Conservation (phyloP, 2,797 vertebrate species). For the Takifugu rubripes region DNA sequence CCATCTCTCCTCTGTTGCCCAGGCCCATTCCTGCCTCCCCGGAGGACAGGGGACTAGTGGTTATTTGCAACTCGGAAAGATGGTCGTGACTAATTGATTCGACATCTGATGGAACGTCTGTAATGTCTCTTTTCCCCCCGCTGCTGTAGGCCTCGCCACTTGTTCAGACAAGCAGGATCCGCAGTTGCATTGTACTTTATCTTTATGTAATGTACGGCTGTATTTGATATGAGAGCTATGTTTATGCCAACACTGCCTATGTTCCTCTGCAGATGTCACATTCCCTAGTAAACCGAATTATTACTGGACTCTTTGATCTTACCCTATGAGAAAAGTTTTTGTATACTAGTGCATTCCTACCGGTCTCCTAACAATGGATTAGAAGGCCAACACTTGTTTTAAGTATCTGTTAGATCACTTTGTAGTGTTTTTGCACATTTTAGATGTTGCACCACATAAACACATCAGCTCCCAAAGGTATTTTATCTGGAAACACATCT, state of each 20-base stretch:
- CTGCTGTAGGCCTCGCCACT: conserved; percentile 55
- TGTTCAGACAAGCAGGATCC: conserved; percentile 61
- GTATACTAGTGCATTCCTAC: conserved; percentile 60
- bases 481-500: conserved; percentile 46
- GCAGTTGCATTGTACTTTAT: conserved; percentile 69
- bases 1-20: conserved; percentile 63
- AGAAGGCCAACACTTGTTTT: conserved; percentile 70
- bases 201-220: conserved; percentile 62
- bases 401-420: conserved; percentile 70
- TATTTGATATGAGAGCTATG: conserved; percentile 70
- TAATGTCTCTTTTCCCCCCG: conserved; percentile 62
- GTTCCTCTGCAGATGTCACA: conserved; percentile 60
- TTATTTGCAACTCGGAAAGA: conserved; percentile 73
- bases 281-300: conserved; percentile 72
- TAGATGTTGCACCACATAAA: conserved; percentile 68
- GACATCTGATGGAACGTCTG: conserved; percentile 73
- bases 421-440: conserved; percentile 70
- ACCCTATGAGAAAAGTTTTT: conserved; percentile 56
- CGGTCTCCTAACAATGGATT: conserved; percentile 67
- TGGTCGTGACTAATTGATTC: conserved; percentile 77
- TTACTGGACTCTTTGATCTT: conserved; percentile 71
- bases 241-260: conserved; percentile 67
- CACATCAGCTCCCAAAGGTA: conserved; percentile 66
- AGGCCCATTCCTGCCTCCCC: conserved; percentile 58
- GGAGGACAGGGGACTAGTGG: conserved; percentile 62